Conservation (phyloP, 2,113 vertebrate genomes). For the Cygnus atratus region DNA sequence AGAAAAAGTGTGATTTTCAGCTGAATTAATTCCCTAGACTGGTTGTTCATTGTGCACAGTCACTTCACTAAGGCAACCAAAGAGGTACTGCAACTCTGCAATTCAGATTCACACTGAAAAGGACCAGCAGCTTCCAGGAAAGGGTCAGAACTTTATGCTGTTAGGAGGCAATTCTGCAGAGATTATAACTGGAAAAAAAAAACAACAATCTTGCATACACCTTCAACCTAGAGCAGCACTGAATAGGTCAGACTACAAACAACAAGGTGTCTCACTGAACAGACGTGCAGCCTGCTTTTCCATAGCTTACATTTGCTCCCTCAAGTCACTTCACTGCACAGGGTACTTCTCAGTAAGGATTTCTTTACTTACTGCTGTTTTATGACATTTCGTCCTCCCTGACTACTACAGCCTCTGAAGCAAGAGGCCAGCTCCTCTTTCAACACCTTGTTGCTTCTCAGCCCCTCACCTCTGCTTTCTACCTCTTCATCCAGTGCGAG, state of each 20-base stretch:
- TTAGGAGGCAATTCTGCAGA: not conserved
- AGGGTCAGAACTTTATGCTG: not conserved
- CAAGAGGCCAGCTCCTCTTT: not conserved
- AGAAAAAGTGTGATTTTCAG: not conserved
- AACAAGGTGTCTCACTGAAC: not conserved
- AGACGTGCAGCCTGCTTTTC: not conserved
- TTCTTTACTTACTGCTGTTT: not conserved
- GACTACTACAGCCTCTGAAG: not conserved
- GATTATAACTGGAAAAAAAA: not conserved
- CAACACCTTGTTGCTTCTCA: not conserved
- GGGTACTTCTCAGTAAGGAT: not conserved
- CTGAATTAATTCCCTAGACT: not conserved
- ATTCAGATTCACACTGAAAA: not conserved
- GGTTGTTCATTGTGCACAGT: not conserved
- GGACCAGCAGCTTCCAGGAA: not conserved
- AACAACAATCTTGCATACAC: not conserved
- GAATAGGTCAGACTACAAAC: not conserved
- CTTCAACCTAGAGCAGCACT: not conserved
- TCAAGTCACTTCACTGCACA: not conserved
- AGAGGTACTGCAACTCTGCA: not conserved
- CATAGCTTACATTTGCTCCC: not conserved
- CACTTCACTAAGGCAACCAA: not conserved
- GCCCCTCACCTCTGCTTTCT: not conserved
- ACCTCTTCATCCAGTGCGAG: not conserved
- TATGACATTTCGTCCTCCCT: not conserved